Percentiles rank a stretch among this genome's conserved stretches.
phyloP scores from a whole-genome alignment of 2,888 invertebrate genomes.

The Anticlea derivata region DNA sequence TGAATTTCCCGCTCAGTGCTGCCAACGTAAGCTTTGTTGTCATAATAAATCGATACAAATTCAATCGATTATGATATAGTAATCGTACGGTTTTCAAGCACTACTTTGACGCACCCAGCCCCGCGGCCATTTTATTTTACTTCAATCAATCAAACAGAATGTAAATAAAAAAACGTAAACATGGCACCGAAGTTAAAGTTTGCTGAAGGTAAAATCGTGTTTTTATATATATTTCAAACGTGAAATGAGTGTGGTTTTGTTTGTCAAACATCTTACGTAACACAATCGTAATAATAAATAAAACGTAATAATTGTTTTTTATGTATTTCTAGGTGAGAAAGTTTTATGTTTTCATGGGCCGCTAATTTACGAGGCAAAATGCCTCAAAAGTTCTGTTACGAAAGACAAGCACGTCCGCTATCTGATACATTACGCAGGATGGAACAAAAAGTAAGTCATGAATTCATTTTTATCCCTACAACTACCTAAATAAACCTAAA shows the following conservation, averaged over 20 bases:
- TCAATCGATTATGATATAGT: no score
- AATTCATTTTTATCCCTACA: neutral
- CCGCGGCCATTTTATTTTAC: slow-evolving; percentile 22
- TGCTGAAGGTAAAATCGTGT: slow-evolving; percentile 85
- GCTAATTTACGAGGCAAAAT: slow-evolving; percentile 98
- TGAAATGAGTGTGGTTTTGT: neutral
- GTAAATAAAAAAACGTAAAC: slow-evolving; percentile 38
- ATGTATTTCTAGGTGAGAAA: slow-evolving; percentile 87
- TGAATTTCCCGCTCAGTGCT: neutral
- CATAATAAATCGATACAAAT: neutral
- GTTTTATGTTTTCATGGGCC: slow-evolving; percentile 98
- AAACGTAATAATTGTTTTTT: neutral
- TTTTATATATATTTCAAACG: neutral
- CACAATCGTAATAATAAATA: no score
- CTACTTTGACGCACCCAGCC: neutral
- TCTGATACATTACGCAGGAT: slow-evolving; percentile 98
- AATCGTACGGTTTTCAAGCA: no score
- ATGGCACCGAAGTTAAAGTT: slow-evolving; percentile 88
- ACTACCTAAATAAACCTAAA: neutral
- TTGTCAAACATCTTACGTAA: neutral
- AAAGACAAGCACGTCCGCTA: slow-evolving; percentile 95
- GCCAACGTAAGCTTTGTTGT: no score
- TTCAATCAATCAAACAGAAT: neutral
- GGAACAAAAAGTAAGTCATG: slow-evolving; percentile 96
- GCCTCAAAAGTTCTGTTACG: slow-evolving; percentile 91